A percentile compares a stretch with the other conserved stretches of the same genome.
phyloP scores from a whole-genome alignment of 2,888 invertebrate genomes.

The Rhamnusium bicolor region DNA sequence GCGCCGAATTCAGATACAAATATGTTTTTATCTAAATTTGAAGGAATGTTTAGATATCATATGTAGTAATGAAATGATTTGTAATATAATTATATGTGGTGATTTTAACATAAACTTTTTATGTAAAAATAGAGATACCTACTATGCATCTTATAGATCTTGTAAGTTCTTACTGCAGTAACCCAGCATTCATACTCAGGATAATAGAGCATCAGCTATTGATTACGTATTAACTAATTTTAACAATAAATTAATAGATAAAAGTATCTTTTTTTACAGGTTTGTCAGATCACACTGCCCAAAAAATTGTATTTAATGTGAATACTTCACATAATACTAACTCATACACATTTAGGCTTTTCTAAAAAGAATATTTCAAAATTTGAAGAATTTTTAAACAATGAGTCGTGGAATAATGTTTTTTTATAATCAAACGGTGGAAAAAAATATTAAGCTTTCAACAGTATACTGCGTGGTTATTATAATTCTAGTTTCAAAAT shows the following conservation, averaged over 20 bases:
- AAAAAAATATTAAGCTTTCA: not conserved
- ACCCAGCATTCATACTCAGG: not conserved
- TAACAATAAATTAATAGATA: not conserved
- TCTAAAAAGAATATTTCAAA: not conserved
- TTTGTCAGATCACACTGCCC: not conserved
- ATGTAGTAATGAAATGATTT: not conserved
- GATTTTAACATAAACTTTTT: not conserved
- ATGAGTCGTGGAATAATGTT: not conserved
- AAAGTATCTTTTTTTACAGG: not conserved
- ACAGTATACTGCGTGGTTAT: not conserved
- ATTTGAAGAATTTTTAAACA: not conserved
- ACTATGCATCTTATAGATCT: not conserved
- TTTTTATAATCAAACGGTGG: not conserved
- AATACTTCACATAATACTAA: not conserved
- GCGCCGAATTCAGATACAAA: not conserved
- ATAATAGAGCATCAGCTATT: not conserved
- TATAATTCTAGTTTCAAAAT: not conserved
- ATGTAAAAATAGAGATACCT: not conserved
- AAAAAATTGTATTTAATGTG: not conserved
- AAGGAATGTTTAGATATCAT: not conserved
- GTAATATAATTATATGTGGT: not conserved
- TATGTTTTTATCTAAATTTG: not conserved
- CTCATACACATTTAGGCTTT: not conserved
- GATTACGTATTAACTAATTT: not conserved
- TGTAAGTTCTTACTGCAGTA: not conserved